Evolutionary conservation across 2,888 invertebrate species (phyloP).

Genomic region (Dysmachus trigonus): DNA sequence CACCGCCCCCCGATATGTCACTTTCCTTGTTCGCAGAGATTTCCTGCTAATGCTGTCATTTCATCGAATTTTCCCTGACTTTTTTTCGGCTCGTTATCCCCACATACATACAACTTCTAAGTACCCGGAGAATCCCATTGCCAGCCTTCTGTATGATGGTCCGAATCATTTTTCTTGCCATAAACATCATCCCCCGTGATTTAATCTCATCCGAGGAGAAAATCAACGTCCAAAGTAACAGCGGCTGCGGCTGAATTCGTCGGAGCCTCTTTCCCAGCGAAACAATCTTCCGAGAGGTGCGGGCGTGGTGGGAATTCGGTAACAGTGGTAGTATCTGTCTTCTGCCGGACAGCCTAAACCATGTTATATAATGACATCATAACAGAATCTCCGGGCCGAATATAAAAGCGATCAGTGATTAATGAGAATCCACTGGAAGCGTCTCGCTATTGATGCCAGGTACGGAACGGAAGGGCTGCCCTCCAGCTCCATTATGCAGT

Average conservation of each 20-base stretch:
- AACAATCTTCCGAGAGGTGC: neutral
- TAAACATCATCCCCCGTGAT: constrained; percentile 42
- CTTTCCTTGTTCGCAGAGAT: constrained; percentile 39
- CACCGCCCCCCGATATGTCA: constrained; percentile 41
- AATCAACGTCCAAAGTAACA: constrained; percentile 38
- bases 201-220: constrained; percentile 34
- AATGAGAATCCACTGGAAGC: neutral
- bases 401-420: constrained; percentile 22
- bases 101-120: constrained; percentile 6
- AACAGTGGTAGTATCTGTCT: neutral
- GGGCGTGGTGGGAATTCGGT: neutral
- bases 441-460: neutral
- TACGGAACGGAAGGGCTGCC: neutral
- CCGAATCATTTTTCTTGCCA: constrained; percentile 40
- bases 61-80: constrained; percentile 38
- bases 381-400: neutral
- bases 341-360: neutral
- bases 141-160: constrained; percentile 9
- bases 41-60: constrained; percentile 39
- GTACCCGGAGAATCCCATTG: constrained; percentile 4
- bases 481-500: neutral
- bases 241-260: neutral
- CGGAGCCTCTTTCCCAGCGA: neutral
- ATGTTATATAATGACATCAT: neutral
- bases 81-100: constrained; percentile 33